phyloP scores from a whole-genome alignment of 2,113 vertebrate species.

The Sorex araneus region DNA sequence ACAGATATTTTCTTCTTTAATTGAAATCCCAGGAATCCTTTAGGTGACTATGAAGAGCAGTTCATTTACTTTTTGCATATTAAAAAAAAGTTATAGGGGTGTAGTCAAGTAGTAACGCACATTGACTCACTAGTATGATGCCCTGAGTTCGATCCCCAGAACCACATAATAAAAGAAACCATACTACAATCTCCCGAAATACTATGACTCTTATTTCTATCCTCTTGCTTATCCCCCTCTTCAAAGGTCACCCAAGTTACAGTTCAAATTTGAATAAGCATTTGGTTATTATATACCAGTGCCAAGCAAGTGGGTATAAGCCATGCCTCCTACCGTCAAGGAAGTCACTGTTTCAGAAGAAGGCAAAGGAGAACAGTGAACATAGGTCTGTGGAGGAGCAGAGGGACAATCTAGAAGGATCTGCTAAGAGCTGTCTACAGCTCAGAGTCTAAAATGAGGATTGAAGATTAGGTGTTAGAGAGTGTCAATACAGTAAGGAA shows the following conservation, averaged over 20 bases:
- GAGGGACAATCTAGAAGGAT: constrained; percentile 19
- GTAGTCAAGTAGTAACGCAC: too few species aligned
- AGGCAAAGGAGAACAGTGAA: neutral
- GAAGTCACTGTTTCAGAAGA: constrained; percentile 9
- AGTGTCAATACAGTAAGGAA: too few species aligned
- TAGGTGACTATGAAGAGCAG: constrained; percentile 12
- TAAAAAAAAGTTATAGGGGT: too few species aligned
- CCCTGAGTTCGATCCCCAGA: too few species aligned
- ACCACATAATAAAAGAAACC: neutral
- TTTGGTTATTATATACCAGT: constrained; percentile 56
- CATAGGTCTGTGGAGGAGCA: constrained; percentile 4
- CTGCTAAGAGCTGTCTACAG: constrained; percentile 14
- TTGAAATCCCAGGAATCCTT: constrained; percentile 23
- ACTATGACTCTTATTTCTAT: constrained; percentile 23
- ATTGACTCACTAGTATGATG: too few species aligned
- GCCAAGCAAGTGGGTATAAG: constrained; percentile 16
- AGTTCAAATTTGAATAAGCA: constrained; percentile 42
- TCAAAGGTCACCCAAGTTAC: constrained; percentile 56
- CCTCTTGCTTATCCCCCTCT: constrained; percentile 27
- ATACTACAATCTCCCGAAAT: constrained; percentile 25
- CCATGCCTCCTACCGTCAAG: neutral
- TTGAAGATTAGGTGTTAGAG: neutral
- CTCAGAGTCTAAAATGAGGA: constrained; percentile 16
- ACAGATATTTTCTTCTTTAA: neutral
- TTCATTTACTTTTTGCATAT: constrained; percentile 57